Percentiles rank a stretch among this genome's conserved stretches.
phyloP scores from a whole-genome alignment of 2,797 vertebrate species.

The Leucoraja ocellata region DNA sequence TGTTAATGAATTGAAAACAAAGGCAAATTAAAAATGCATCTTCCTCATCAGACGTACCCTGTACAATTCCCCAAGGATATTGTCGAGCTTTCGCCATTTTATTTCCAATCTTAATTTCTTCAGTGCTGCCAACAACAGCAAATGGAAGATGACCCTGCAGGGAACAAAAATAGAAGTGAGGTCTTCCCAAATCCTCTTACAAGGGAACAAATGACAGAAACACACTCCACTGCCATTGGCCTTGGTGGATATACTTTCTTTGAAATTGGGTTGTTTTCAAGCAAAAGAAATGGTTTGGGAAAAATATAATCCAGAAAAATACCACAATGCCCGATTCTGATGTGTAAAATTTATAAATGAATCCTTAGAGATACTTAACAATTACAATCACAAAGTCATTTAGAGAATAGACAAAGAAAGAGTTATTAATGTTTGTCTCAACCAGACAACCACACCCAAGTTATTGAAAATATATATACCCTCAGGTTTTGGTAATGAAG shows the following conservation, averaged over 20 bases:
- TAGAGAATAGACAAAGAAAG: not conserved
- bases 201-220: not conserved
- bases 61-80: slow-evolving; percentile 71
- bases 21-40: not conserved
- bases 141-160: slow-evolving; percentile 68
- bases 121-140: slow-evolving; percentile 69
- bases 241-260: not conserved
- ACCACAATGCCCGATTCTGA: not conserved
- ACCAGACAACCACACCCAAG: not conserved
- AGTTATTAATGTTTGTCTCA: not conserved
- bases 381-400: not conserved
- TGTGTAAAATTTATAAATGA: not conserved
- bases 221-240: not conserved
- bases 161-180: slow-evolving; percentile 41
- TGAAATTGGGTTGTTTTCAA: too few relatives aligned
- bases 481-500: too few relatives aligned
- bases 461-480: not conserved
- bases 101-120: slow-evolving; percentile 72
- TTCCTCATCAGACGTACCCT: slow-evolving; percentile 53
- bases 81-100: slow-evolving; percentile 72
- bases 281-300: not conserved
- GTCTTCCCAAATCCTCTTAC: not conserved
- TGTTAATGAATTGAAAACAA: not conserved
- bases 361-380: not conserved
- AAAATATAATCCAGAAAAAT: not conserved